These are phyloP conservation scores for Stercorarius parasiticus DNA, from an alignment of 2,113 vertebrate genomes.

Conservation along the genomic window DNA sequence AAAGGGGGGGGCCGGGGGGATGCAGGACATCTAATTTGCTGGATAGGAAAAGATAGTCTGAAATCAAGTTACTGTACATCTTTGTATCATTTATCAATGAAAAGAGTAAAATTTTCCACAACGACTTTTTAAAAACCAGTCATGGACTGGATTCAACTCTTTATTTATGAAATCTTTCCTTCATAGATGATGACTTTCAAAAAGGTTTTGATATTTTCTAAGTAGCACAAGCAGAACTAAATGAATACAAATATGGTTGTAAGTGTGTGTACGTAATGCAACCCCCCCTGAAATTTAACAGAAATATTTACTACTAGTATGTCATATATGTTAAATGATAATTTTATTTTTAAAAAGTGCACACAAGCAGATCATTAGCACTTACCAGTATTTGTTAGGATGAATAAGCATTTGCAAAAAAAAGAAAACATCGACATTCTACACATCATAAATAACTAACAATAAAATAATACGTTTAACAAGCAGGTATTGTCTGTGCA, in stretches of 20 bases:
- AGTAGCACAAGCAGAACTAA: neutral
- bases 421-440: neutral
- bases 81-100: neutral
- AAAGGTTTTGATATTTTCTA: neutral
- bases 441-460: neutral
- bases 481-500: neutral
- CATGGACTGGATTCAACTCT: neutral
- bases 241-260: neutral
- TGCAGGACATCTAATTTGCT: neutral
- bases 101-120: neutral
- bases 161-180: neutral
- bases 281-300: fast-evolving
- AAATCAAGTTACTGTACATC: neutral
- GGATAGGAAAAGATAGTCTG: neutral
- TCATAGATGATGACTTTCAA: neutral
- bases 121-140: neutral
- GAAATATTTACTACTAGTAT: neutral
- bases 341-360: neutral
- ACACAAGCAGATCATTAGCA: neutral
- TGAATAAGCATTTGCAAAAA: neutral
- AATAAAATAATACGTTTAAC: neutral
- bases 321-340: neutral
- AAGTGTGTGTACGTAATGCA: neutral
- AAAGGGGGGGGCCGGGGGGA: too few species aligned
- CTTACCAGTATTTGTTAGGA: neutral